phyloP scores from a whole-genome alignment of 1,140 invertebrate species.

The Anastatus disparis region DNA sequence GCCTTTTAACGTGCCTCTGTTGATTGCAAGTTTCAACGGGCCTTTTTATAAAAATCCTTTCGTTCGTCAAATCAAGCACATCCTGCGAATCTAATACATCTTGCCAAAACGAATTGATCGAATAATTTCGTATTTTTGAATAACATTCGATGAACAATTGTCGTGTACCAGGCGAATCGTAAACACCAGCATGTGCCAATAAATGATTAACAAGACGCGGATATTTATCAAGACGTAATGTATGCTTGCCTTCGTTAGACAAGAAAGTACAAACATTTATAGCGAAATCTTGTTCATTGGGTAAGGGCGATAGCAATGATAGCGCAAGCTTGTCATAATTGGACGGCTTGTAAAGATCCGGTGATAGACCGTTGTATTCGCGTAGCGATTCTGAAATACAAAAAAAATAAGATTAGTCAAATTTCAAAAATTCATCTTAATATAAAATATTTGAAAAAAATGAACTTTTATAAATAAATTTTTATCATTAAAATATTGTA shows the following conservation, averaged over 20 bases:
- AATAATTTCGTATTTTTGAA: constrained; percentile 75
- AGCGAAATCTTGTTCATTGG: constrained; percentile 98
- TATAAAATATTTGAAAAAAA: no score
- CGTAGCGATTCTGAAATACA: constrained; percentile 76
- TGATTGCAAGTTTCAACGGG: constrained; percentile 44
- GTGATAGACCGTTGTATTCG: constrained; percentile 75
- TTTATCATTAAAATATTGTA: no score
- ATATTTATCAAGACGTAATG: constrained; percentile 83
- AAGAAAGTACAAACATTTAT: constrained; percentile 96
- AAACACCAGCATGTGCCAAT: constrained; percentile 93
- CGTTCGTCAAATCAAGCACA: constrained; percentile 77
- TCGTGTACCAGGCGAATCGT: constrained; percentile 76
- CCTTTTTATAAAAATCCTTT: constrained; percentile 70
- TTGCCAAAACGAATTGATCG: constrained; percentile 81
- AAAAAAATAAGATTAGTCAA: no score
- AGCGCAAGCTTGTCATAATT: constrained; percentile 90
- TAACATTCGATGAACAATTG: constrained; percentile 81
- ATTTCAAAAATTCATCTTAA: no score
- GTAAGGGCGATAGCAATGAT: constrained; percentile 91
- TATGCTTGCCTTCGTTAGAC: constrained; percentile 91
- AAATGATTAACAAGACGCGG: constrained; percentile 89
- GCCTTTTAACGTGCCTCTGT: constrained; percentile 39
- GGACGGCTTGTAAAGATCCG: constrained; percentile 78
- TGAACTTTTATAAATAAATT: no score
- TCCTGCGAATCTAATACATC: constrained; percentile 74